Evolutionary conservation across 2,888 invertebrate species (phyloP).

Genomic region (Xylota segnis): DNA sequence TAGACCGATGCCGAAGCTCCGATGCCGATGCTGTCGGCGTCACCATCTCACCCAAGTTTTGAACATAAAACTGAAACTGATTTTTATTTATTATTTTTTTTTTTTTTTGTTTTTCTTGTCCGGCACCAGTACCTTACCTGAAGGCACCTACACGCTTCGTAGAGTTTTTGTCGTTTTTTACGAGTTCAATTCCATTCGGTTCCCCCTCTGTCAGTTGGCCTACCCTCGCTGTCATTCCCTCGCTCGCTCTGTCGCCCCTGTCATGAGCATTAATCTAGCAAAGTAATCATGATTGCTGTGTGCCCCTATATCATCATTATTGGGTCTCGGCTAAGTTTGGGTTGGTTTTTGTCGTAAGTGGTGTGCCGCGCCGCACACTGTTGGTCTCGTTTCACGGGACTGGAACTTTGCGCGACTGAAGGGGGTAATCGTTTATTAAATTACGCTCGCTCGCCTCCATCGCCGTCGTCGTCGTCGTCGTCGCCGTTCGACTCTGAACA

Average conservation of each 20-base stretch:
- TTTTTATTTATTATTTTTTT: constrained; percentile 18
- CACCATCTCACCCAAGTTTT: constrained; percentile 50
- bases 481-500: constrained; percentile 31
- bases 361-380: constrained; percentile 48
- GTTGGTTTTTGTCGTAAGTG: constrained; percentile 50
- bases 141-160: constrained; percentile 71
- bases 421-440: constrained; percentile 76
- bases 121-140: constrained; percentile 27
- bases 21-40: constrained; percentile 57
- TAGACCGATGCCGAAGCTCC: constrained; percentile 48
- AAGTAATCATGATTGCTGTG: constrained; percentile 75
- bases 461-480: constrained; percentile 11
- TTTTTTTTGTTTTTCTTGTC: constrained; percentile 7
- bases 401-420: constrained; percentile 57
- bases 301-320: constrained; percentile 76
- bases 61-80: constrained; percentile 22
- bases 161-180: constrained; percentile 43
- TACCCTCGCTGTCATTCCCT: constrained; percentile 35
- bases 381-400: constrained; percentile 58
- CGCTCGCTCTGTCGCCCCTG: constrained; percentile 52
- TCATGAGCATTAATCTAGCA: constrained; percentile 74
- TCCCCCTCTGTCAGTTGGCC: constrained; percentile 41
- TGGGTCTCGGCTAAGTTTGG: constrained; percentile 59
- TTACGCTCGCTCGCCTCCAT: constrained; percentile 70
- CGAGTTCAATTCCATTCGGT: constrained; percentile 41